phyloP scores from a whole-genome alignment of 2,797 vertebrate genomes.

The Scomberomorus guttatus region DNA sequence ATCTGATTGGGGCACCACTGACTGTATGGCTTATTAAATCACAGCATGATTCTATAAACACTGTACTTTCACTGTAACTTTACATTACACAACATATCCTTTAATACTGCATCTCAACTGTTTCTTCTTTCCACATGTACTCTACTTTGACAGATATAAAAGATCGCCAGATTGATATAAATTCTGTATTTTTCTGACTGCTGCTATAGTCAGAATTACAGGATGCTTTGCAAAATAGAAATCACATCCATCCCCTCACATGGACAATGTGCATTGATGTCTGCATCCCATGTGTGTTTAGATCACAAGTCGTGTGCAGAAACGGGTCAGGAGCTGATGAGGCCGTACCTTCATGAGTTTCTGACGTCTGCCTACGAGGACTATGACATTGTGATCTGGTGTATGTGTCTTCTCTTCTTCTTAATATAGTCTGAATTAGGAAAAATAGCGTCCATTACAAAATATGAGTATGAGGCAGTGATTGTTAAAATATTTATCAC shows the following conservation, averaged over 20 bases:
- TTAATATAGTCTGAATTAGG: neutral
- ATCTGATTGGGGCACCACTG: neutral
- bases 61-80: neutral
- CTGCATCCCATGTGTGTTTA: conserved; percentile 68
- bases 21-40: neutral
- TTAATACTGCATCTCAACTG: neutral
- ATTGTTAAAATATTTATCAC: neutral
- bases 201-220: neutral
- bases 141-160: neutral
- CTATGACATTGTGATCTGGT: conserved; percentile 99
- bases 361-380: conserved; percentile 97
- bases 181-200: neutral
- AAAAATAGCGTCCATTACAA: neutral
- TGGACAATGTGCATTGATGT: neutral
- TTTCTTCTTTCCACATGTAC: neutral
- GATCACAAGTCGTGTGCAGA: conserved; percentile 99
- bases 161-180: neutral
- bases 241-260: neutral
- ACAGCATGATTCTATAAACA: neutral
- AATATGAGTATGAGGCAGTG: neutral
- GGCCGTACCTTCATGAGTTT: conserved; percentile 98
- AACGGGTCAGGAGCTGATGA: conserved; percentile 97
- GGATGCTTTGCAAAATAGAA: neutral
- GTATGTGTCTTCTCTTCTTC: conserved; percentile 85
- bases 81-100: neutral